Percentiles rank a stretch among this genome's conserved stretches.
Conservation (phyloP, 2,113 vertebrate species). For the Apistogramma diplotaenia region DNA sequence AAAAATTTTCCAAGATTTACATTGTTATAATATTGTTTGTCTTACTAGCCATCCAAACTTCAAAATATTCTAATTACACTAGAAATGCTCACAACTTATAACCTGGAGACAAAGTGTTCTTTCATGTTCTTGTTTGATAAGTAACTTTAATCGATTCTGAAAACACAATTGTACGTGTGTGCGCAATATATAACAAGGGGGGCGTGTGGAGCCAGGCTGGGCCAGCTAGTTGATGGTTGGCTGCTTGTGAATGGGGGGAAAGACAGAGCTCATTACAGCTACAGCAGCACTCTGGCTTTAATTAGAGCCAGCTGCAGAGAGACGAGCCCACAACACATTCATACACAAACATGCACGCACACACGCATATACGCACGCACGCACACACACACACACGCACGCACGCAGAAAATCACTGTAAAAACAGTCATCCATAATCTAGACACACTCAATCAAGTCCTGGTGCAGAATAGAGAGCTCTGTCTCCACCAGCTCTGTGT, state of each 20-base stretch:
- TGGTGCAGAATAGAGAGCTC: conserved; percentile 50
- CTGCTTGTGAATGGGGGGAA: conserved; percentile 75
- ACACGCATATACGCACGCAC: not conserved
- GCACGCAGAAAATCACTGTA: conserved; percentile 60
- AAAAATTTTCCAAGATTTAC: not conserved
- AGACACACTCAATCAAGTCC: conserved; percentile 59
- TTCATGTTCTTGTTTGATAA: not conserved
- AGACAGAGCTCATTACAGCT: conserved; percentile 72
- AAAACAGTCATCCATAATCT: conserved; percentile 77
- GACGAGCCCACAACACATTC: conserved; percentile 56
- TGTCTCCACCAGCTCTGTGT: conserved; percentile 48
- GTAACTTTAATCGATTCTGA: not conserved
- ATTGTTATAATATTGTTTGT: not conserved
- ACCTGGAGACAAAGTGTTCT: not conserved
- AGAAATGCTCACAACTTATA: not conserved
- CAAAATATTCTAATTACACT: not conserved
- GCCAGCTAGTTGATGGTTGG: conserved; percentile 80
- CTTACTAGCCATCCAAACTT: not conserved
- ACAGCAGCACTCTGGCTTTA: conserved; percentile 68
- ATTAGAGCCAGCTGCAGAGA: conserved; percentile 76
- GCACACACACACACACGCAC: not conserved
- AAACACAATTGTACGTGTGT: not conserved
- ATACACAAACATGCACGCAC: conserved; percentile 18
- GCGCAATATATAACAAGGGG: not conserved
- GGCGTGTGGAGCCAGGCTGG: conserved; percentile 24